Percentiles rank a stretch among this genome's conserved stretches.
Conservation (phyloP, 2,888 invertebrate species). For the Nipponacmea schrenckii region DNA sequence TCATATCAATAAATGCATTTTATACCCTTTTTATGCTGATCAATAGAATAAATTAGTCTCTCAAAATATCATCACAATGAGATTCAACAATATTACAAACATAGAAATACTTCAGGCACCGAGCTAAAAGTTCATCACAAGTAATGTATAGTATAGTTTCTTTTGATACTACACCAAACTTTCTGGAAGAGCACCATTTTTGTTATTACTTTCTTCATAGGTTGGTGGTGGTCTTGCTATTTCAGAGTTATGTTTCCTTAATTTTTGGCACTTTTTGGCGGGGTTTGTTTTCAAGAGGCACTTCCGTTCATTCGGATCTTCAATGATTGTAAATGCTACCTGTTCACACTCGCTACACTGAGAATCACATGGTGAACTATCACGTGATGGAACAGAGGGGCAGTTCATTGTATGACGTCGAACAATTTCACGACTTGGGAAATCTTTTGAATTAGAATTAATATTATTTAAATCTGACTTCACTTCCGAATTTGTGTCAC, state of each 20-base stretch:
- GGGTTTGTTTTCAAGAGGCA: constrained; percentile 1
- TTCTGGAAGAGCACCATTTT: neutral
- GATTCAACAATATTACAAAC: neutral
- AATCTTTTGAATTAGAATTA: neutral
- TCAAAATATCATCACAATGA: neutral
- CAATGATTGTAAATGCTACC: neutral
- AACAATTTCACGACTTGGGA: neutral
- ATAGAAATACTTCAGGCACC: constrained; percentile 4
- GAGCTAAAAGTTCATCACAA: neutral
- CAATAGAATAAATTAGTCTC: too few species aligned
- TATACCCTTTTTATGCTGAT: too few species aligned
- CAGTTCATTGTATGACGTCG: neutral
- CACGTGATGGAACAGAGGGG: neutral
- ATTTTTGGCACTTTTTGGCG: neutral
- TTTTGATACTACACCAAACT: neutral
- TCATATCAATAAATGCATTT: too few species aligned
- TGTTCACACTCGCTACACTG: neutral
- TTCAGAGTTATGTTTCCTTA: neutral
- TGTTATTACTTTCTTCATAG: neutral
- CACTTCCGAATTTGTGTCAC: neutral
- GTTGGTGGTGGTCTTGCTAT: neutral
- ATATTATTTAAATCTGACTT: neutral
- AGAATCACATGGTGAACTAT: neutral
- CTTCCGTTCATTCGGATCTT: constrained; percentile 4
- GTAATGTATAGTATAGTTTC: neutral